A percentile compares a stretch with the other conserved stretches of the same genome.
Evolutionary conservation across 2,797 vertebrate genomes (phyloP).

Genomic region (Acrossocheilus wenchowensis): DNA sequence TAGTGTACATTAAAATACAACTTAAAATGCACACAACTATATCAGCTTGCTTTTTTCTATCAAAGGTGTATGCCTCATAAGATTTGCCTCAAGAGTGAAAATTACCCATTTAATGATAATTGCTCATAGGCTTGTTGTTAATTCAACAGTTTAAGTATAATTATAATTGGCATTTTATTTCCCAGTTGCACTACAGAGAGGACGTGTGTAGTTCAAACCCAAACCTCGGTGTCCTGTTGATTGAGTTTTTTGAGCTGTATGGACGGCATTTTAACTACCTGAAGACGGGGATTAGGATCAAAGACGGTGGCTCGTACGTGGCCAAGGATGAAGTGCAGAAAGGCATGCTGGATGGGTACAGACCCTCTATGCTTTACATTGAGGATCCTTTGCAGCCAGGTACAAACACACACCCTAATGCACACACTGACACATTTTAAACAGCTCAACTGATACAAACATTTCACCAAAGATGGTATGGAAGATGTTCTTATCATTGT

Average conservation of each 20-base stretch:
- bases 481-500: neutral
- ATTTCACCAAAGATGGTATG: neutral
- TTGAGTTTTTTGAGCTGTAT: constrained; percentile 99
- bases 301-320: constrained; percentile 95
- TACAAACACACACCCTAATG: constrained; percentile 56
- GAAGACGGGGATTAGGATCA: constrained; percentile 98
- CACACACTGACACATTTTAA: neutral
- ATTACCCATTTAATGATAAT: neutral
- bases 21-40: neutral
- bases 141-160: neutral
- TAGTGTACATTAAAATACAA: neutral
- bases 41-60: neutral
- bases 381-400: constrained; percentile 97
- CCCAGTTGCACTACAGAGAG: constrained; percentile 92
- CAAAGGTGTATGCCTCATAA: neutral
- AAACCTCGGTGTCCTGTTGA: constrained; percentile 97
- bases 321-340: constrained; percentile 98
- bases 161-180: neutral
- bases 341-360: constrained; percentile 95
- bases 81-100: neutral
- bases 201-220: constrained; percentile 90
- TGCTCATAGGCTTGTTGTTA: neutral
- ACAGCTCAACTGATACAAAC: neutral
- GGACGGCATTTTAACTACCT: constrained; percentile 98
- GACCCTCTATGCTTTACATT: constrained; percentile 97